Evolutionary conservation across 2,113 vertebrate genomes (phyloP), one percentile per base, ranked within the genome.

Genomic region (Aegotheles bennettii): DNA sequence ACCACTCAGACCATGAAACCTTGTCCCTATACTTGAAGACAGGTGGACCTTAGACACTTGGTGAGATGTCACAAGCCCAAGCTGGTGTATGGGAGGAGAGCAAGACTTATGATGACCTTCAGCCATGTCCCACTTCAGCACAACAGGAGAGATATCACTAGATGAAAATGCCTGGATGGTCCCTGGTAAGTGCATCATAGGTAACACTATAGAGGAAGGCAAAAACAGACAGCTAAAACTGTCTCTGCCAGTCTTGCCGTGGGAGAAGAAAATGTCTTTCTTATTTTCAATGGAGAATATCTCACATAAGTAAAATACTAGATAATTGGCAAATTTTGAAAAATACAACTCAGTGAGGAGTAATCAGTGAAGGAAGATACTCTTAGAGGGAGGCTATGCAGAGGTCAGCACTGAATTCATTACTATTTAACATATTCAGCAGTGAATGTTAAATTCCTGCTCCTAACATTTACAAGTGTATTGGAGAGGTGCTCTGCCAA

Each of bases 31-130:
- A 3, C 4, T 36, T 33, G 59, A 35, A 64, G 20, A 15, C 1
- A 1, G 20, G 16, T 25, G 16, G 40, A 35, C 8, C 24, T 71
- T 40, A 50, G 57, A 38, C 26, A 18, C 8, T 20, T 4, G 3
- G 18, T 43, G 59, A 69, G 16, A 36, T 19, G 26, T 25, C 53
- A 35, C 5, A 68, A 56, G 19, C 19, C 15, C 20, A 10, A 1
- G 0, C 20, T 60, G 26, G 16, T 54, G 20, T 0, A 0, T 18
- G 26, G n/a, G 33, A 90, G 24, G 43, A 64, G n/a, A 88, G 26
- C 18, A 57, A 54, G 40, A 18, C 24, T 83, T 67, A 26, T 0
- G 1, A 7, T 40, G 56, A 57, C 16, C 28, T 87, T 74, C 73
- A 48, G 6, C 9, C 5, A 5, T 13, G 25, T 43, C 40, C 12